Percentiles rank a stretch among this genome's conserved stretches.
Conservation (phyloP, 2,888 invertebrate genomes). For the Polymixis lichenea region DNA sequence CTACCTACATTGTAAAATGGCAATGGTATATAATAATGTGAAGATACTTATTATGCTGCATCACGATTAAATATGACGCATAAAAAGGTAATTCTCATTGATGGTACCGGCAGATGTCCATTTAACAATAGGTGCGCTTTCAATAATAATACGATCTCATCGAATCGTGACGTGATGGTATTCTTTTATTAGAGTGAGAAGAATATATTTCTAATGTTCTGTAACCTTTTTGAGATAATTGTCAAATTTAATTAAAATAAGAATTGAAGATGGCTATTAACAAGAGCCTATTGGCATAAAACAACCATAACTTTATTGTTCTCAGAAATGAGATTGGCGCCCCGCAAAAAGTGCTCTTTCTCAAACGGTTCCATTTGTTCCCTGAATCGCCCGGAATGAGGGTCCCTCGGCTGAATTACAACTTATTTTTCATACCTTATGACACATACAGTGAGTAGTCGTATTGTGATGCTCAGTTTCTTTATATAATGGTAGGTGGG, state of each 20-base stretch:
- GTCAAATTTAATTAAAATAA: constrained; percentile 32
- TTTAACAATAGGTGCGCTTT: constrained; percentile 75
- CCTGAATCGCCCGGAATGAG: constrained; percentile 74
- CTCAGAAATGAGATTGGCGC: constrained; percentile 75
- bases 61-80: constrained; percentile 69
- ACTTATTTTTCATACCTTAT: constrained; percentile 77
- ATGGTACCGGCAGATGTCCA: constrained; percentile 79
- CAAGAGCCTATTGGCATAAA: constrained; percentile 63
- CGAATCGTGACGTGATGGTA: constrained; percentile 55
- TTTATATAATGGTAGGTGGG: not conserved
- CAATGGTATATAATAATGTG: constrained; percentile 43
- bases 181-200: constrained; percentile 51
- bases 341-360: constrained; percentile 80
- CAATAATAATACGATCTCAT: constrained; percentile 72
- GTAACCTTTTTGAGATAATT: constrained; percentile 33
- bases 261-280: constrained; percentile 41
- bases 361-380: constrained; percentile 79
- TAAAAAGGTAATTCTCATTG: constrained; percentile 72
- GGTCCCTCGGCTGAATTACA: constrained; percentile 78
- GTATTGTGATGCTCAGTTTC: not conserved
- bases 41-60: constrained; percentile 65
- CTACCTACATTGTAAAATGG: constrained; percentile 39
- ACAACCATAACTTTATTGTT: constrained; percentile 71
- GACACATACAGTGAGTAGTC: constrained; percentile 70
- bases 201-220: constrained; percentile 24